Base-by-base conservation (phyloP, 2,888 invertebrate species). In the Aelia acuminata region DNA sequence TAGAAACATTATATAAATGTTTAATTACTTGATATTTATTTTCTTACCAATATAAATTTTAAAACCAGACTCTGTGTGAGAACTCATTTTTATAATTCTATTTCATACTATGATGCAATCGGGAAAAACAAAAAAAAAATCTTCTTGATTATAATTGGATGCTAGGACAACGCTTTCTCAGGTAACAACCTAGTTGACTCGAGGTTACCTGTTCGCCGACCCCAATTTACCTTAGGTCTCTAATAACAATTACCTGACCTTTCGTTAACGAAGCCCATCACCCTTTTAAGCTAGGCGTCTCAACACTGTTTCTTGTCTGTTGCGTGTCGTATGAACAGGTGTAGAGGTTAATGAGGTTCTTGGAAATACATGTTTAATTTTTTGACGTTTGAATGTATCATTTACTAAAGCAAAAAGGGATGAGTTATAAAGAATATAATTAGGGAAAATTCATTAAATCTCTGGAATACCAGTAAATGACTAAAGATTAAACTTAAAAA, bases 231-330 rank as follows among this genome's bases (percentile, higher is more conserved):
- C 18, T 18, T 35, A 70, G 63, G 63, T 70, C 63, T 70, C 63
- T 70, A 70, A 70, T 70, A 70, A 70, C 63, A 70, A 70, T 70
- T 70, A 70, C 63, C 63, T 35, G 35, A 70, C 22, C 63, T 70
- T 35, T 35, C 31, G 18, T 63, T 63, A 63, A 63, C 63, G 31
- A 70, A 70, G 63, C 35, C 31, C 63, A 70, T 70, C 63, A 70
- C 63, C 63, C 63, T 70, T 70, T 70, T 70, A 70, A 35, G 1
- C 1, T 1, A 35, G 31, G 35, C 63, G 63, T 35, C 31, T 35
- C 63, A 35, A 18, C 31, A 20, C 63, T 26, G 5, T 11, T 31
- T 31, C 63, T 35, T 35, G 63, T 70, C 31, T 70, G 63, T 70
- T 20, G 18, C 31, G 8, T 35, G 31, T 35, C 18, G 7, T 35